Evolutionary conservation across 2,797 vertebrate genomes (phyloP), one percentile per base, ranked within the genome.

Genomic region (Poeciliopsis infans): DNA sequence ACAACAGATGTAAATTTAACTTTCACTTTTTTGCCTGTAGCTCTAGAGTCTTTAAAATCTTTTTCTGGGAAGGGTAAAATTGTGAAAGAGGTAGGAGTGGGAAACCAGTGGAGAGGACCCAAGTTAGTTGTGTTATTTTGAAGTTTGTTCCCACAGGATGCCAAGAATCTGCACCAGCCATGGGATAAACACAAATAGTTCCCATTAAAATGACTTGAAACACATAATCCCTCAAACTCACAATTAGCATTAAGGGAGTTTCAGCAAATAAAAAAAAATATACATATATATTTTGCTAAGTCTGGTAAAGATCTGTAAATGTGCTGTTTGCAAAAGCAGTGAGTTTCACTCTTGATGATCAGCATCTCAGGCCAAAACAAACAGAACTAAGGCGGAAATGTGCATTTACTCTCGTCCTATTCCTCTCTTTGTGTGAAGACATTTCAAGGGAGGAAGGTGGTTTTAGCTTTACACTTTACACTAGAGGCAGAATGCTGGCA

Each of bases 41-140:
- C 46, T 75, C 8, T 0, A 79, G 28, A 79, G 13, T 16, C 33
- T 74, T 77, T 78, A n/a, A 43, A 77, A 74, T 64, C 53, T 78
- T 59, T 83, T 83, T 85, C 84, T 86, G 83, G 83, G 83, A 84
- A 86, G 75, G 43, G 47, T 76, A 53, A 76, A 79, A 79, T 74
- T 28, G 43, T 72, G 64, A 81, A 83, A 78, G 78, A 79, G 66
- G 89, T 83, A 90, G 87, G 89, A 89, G 90, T 93, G 83, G 86
- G 89, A 91, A 92, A 84, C 45, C 3, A 72, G 83, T 16, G 70
- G 53, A 61, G 41, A 72, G 64, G 75, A 81, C 46, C 70, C 71
- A 74, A 75, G 73, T 83, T 78, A 43, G 78, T 77, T 7, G 16
- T 78, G 83, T 80, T 88, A 72, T 85, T 85, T 53, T 36, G 23